Conservation (phyloP, 2,113 vertebrate species). For the Fulica atra region DNA sequence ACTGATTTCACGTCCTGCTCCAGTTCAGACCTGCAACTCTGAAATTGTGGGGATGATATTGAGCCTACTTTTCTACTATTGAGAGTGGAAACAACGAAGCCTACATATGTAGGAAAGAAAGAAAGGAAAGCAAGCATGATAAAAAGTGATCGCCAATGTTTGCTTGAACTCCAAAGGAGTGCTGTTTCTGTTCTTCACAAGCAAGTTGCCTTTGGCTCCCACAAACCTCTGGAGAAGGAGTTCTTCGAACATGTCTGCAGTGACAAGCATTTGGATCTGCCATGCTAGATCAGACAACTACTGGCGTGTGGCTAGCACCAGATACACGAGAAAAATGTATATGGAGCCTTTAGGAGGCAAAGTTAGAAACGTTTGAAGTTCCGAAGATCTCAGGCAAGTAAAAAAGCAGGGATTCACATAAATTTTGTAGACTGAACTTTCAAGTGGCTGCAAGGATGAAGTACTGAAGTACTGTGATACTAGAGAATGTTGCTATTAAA, state of each 20-base stretch:
- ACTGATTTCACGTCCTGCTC: background rate
- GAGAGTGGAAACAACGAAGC: background rate
- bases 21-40: background rate
- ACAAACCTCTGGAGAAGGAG: background rate
- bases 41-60: background rate
- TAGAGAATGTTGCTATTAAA: background rate
- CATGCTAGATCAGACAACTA: background rate
- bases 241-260: background rate
- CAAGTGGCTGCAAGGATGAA: background rate
- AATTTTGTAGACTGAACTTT: background rate
- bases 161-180: background rate
- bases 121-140: background rate
- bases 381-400: background rate
- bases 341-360: background rate
- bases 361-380: background rate
- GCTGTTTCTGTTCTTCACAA: background rate
- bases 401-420: background rate
- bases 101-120: background rate
- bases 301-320: background rate
- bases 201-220: background rate
- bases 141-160: background rate
- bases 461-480: background rate
- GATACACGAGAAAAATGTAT: background rate
- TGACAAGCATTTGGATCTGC: background rate
- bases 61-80: background rate